A percentile compares a stretch with the other conserved stretches of the same genome.
phyloP scores from a whole-genome alignment of 1,140 invertebrate genomes.

The Pachyrhynchus sulphureomaculatus region DNA sequence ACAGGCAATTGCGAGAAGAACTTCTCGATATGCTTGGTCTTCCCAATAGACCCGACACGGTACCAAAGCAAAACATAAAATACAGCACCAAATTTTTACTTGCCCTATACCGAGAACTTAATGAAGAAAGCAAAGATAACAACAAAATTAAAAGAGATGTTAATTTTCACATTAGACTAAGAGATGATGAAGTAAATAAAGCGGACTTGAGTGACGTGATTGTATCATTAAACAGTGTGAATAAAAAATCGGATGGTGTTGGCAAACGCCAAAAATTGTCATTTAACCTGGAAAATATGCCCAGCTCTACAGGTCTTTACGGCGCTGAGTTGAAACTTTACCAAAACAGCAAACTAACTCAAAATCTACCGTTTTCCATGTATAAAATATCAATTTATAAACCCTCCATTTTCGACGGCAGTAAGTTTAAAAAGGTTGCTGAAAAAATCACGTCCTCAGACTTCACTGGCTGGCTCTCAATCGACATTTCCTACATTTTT shows the following conservation, averaged over 20 bases:
- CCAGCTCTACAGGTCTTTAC: neutral
- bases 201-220: slow-evolving; percentile 1
- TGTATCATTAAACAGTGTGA: neutral
- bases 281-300: neutral
- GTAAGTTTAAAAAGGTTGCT: slow-evolving; percentile 1
- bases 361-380: neutral
- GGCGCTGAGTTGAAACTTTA: slow-evolving; percentile 1
- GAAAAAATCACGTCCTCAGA: neutral
- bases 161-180: neutral
- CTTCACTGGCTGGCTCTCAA: slow-evolving; percentile 1
- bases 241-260: neutral
- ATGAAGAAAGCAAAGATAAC: neutral
- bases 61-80: neutral
- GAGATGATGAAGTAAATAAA: neutral
- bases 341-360: neutral
- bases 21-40: no score
- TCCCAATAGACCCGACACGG: neutral
- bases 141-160: neutral
- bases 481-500: neutral
- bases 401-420: neutral
- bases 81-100: neutral
- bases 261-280: neutral
- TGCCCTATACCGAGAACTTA: neutral
- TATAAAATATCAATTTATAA: neutral
- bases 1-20: no score